Evolutionary conservation across 2,888 invertebrate genomes (phyloP), one percentile per base, ranked within the genome.

Genomic region (Gari tellinella): DNA sequence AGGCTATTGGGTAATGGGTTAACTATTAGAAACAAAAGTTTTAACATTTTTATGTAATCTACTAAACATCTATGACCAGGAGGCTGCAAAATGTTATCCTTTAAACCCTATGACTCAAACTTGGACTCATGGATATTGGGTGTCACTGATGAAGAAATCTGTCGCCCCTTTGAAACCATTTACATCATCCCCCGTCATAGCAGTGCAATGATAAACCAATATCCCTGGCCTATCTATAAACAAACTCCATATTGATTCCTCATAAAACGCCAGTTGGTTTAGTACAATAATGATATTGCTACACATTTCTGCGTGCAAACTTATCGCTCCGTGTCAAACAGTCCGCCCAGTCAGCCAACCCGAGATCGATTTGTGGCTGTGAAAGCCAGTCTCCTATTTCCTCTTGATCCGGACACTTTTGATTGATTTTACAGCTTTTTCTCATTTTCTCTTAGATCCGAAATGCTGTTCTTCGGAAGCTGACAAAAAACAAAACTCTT

Each of bases 371-470:
- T 45, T 45, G 12, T 26, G 57, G 26, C 31, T 31, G 57, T 57
- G 57, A 57, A 62, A 62, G 53, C 41, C 52, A 53, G 26, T 23
- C 53, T 23, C 43, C 45, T 52, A 62, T 52, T 53, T 45, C 52
- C 43, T 43, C 26, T 41, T 31, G 37, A 38, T 38, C n/a, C 52
- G 46, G 55, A 64, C 64, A 64, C 25, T 45, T 48, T 38, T 19
- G 48, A 64, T 64, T 64, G 64, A 64, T 64, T 64, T 64, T 64
- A 64, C 48, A 55, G 55, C 64, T 38, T 26, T 45, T 53, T 53
- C 62, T 53, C 62, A 62, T 52, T 62, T 62, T 49, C 61, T 26
- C 25, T 38, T 3, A 25, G 61, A 61, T 61, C 61, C 49, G 17
- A 61, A 49, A 61, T 43, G 21, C 45, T 40, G 52, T 52, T 53